Percentiles rank a stretch among this genome's conserved stretches.
Conservation (phyloP, 1,140 invertebrate genomes). For the Drosophila funebris region DNA sequence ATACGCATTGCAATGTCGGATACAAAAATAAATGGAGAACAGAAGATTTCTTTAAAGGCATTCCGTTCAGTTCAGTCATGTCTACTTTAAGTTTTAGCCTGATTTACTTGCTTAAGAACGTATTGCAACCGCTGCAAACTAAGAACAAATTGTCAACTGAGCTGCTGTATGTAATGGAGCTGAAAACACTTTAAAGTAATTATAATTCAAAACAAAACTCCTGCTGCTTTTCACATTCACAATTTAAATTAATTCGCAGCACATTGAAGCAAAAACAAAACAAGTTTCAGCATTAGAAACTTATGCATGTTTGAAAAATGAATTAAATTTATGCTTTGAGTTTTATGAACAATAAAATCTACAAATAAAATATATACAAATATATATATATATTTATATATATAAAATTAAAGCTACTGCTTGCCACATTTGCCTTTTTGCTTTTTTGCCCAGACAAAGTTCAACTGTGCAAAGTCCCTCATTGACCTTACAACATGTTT, state of each 20-base stretch:
- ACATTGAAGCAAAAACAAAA: constrained; percentile 12
- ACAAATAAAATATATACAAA: constrained; percentile 9
- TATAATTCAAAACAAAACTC: neutral
- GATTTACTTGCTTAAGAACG: neutral
- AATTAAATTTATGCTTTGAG: constrained; percentile 19
- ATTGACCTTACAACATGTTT: constrained; percentile 18
- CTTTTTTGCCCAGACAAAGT: constrained; percentile 22
- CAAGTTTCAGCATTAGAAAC: constrained; percentile 1
- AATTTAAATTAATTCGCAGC: constrained; percentile 17
- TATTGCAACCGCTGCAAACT: neutral
- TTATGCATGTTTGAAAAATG: neutral
- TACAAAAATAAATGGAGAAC: neutral
- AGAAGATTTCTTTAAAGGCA: neutral
- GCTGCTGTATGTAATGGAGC: neutral
- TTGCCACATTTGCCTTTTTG: constrained; percentile 38
- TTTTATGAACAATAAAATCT: constrained; percentile 16
- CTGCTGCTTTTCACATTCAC: neutral
- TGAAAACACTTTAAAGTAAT: neutral
- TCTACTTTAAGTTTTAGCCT: neutral
- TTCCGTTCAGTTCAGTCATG: neutral
- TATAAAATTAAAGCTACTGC: constrained; percentile 33
- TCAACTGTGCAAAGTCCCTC: constrained; percentile 24
- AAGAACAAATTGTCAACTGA: neutral
- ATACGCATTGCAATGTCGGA: neutral
- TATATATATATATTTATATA: too few relatives aligned